Evolutionary conservation across 2,797 vertebrate species (phyloP).

Genomic region (Eulemur mongoz): DNA sequence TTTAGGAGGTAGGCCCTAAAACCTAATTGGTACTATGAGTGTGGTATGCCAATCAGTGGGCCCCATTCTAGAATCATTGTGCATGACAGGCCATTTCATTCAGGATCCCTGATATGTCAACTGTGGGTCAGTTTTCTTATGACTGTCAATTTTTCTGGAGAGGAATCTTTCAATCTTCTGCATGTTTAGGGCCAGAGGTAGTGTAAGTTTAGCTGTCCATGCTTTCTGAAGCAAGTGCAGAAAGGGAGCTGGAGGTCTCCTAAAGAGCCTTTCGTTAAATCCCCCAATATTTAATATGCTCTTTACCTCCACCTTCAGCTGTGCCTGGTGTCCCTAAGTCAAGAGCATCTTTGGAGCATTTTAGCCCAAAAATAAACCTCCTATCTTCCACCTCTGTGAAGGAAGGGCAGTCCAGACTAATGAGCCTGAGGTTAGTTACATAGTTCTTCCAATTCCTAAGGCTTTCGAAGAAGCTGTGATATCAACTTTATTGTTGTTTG

Average conservation of each 20-base stretch:
- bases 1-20: neutral
- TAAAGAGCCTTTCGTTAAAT: neutral
- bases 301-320: neutral
- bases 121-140: neutral
- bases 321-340: neutral
- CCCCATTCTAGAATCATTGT: neutral
- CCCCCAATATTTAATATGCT: neutral
- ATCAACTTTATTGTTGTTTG: neutral
- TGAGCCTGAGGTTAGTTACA: neutral
- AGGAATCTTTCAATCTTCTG: neutral
- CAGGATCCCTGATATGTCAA: neutral
- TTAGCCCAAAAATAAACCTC: neutral
- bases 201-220: neutral
- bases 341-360: neutral
- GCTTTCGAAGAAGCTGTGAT: neutral
- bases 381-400: neutral
- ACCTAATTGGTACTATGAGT: neutral
- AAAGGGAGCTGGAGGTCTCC: neutral
- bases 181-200: neutral
- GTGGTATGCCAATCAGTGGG: neutral
- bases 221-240: neutral
- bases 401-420: neutral
- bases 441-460: neutral
- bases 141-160: neutral
- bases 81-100: neutral